A percentile compares a stretch with the other conserved stretches of the same genome.
Evolutionary conservation across 2,888 invertebrate species (phyloP).

Genomic region (Harpalus rubripes): DNA sequence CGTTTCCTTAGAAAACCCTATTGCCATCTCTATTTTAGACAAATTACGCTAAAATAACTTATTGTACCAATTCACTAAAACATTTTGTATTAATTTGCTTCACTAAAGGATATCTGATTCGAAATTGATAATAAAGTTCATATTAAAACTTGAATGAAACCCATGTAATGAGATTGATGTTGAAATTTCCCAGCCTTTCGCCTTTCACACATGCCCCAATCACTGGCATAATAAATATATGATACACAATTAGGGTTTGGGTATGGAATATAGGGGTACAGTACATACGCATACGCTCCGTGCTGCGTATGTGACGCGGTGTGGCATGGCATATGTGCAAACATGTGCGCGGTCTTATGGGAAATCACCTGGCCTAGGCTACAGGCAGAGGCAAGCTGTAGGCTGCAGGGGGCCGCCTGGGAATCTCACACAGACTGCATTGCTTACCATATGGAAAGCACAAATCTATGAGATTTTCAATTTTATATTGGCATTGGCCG

Average conservation of each 20-base stretch:
- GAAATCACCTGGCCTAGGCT: slow-evolving; percentile 77
- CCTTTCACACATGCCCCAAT: slow-evolving; percentile 11
- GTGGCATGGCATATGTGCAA: slow-evolving; percentile 77
- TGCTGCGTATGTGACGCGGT: slow-evolving; percentile 68
- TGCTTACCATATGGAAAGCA: not conserved
- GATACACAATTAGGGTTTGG: slow-evolving; percentile 76
- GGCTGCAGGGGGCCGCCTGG: slow-evolving; percentile 68
- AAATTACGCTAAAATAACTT: too few species aligned
- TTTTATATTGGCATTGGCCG: too few species aligned
- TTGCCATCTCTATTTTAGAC: too few species aligned
- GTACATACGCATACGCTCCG: too few species aligned
- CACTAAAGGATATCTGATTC: too few species aligned
- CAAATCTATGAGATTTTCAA: not conserved
- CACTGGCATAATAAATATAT: slow-evolving; percentile 75
- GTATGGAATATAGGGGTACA: slow-evolving; percentile 71
- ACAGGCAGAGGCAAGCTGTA: slow-evolving; percentile 70
- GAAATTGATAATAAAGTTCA: too few species aligned
- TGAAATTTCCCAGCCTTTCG: not conserved
- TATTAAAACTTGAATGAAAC: too few species aligned
- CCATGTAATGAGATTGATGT: too few species aligned
- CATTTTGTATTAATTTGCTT: too few species aligned
- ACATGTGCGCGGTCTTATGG: slow-evolving; percentile 78
- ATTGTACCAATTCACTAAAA: too few species aligned
- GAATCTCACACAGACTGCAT: slow-evolving; percentile 48
- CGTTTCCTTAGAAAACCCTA: too few species aligned